These are phyloP conservation scores for Stegostoma tigrinum DNA, from an alignment of 2,113 vertebrate genomes.

Conservation along the genomic window DNA sequence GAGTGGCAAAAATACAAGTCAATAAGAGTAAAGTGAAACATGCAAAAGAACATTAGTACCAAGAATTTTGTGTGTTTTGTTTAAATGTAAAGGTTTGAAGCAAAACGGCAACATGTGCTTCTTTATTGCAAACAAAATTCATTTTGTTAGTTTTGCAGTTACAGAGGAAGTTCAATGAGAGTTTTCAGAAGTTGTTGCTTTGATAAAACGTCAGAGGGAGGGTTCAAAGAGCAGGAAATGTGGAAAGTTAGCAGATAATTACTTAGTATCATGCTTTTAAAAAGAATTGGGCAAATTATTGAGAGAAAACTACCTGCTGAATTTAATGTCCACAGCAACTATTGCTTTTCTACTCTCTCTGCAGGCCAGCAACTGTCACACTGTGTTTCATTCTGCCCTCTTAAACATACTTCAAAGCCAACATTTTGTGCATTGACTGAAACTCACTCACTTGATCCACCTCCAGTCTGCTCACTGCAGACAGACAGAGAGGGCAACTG, in stretches of 20 bases:
- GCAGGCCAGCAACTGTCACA: not conserved
- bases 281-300: not conserved
- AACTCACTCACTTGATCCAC: not conserved
- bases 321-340: not conserved
- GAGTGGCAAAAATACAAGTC: not conserved
- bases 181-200: not conserved
- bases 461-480: not conserved
- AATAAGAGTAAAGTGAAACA: not conserved
- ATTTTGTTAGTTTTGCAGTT: not conserved
- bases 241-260: not conserved
- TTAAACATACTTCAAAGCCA: not conserved
- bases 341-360: not conserved
- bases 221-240: not conserved
- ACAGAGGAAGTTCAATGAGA: not conserved
- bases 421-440: not conserved
- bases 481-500: slow-evolving; percentile 7
- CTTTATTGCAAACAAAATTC: not conserved
- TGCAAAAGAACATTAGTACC: not conserved
- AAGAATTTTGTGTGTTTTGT: not conserved
- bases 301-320: not conserved
- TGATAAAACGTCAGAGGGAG: not conserved
- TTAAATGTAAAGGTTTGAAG: not conserved
- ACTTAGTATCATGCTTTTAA: not conserved
- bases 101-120: not conserved
- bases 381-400: not conserved